Evolutionary conservation across 2,797 vertebrate genomes (phyloP).

Genomic region (Echiichthys vipera): DNA sequence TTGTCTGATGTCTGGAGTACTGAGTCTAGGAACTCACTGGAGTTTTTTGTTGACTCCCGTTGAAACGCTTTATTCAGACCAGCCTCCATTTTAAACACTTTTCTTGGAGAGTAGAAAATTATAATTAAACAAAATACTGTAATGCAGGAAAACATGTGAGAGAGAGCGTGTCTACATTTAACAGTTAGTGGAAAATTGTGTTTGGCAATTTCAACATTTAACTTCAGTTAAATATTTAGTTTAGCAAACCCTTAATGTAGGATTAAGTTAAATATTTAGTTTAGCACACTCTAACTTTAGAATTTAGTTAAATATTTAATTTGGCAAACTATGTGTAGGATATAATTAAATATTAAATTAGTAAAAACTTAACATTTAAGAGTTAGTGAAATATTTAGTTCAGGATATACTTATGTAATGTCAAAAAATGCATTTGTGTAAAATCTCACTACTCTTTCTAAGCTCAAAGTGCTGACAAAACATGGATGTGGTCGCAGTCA

Average conservation of each 20-base stretch:
- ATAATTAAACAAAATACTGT: too few relatives aligned
- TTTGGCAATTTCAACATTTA: constrained; percentile 22
- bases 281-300: neutral
- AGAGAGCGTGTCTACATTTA: constrained; percentile 32
- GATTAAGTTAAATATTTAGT: constrained; percentile 50
- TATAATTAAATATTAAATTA: too few relatives aligned
- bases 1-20: constrained; percentile 28
- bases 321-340: too few relatives aligned
- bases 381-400: constrained; percentile 39
- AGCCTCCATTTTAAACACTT: constrained; percentile 2
- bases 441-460: neutral
- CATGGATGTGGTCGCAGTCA: neutral
- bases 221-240: constrained; percentile 48
- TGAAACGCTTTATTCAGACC: constrained; percentile 14
- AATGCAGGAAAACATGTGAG: too few relatives aligned
- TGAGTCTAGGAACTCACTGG: neutral
- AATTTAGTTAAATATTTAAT: constrained; percentile 37
- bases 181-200: constrained; percentile 17
- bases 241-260: constrained; percentile 13
- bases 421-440: constrained; percentile 2
- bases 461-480: neutral
- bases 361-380: constrained; percentile 15
- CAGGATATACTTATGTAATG: neutral
- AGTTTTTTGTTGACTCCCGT: constrained; percentile 14
- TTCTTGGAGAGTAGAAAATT: neutral